Percentiles rank a stretch among this genome's conserved stretches.
Conservation (phyloP, 2,113 vertebrate genomes). For the Pungitius pungitius region DNA sequence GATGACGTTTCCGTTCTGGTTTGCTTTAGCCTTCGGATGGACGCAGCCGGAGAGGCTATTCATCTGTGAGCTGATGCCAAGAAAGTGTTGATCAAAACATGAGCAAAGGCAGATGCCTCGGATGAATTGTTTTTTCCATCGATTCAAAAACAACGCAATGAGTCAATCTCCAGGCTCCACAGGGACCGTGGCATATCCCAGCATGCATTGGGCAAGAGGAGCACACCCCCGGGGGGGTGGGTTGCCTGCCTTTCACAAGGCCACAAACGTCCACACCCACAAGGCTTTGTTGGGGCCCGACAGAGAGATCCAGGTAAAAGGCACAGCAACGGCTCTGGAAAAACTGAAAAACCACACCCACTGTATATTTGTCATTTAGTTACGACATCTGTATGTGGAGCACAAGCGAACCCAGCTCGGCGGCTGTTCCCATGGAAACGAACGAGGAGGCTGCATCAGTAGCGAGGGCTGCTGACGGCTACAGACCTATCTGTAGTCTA, state of each 20-base stretch:
- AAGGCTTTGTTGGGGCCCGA: background rate
- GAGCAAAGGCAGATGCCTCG: slow-evolving; percentile 29
- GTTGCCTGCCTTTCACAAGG: background rate
- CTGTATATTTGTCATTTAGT: background rate
- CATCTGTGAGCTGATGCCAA: slow-evolving; percentile 33
- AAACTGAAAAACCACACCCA: background rate
- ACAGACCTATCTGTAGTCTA: too few relatives aligned
- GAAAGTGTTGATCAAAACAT: slow-evolving; percentile 13
- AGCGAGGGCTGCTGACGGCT: too few relatives aligned
- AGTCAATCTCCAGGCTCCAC: background rate
- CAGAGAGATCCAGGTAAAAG: background rate
- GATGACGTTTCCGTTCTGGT: background rate
- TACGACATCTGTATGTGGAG: background rate
- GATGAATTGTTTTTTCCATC: slow-evolving; percentile 34
- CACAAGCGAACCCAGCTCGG: background rate
- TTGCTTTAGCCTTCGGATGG: background rate
- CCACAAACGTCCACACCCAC: background rate
- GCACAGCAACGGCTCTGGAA: background rate
- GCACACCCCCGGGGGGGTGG: background rate
- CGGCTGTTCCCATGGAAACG: background rate
- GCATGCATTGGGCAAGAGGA: background rate
- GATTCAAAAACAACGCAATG: slow-evolving; percentile 28
- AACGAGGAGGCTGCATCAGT: background rate
- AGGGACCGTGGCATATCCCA: background rate
- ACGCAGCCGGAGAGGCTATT: background rate